Base-by-base conservation (phyloP, 2,888 invertebrate genomes). In the Catonia carolina region DNA sequence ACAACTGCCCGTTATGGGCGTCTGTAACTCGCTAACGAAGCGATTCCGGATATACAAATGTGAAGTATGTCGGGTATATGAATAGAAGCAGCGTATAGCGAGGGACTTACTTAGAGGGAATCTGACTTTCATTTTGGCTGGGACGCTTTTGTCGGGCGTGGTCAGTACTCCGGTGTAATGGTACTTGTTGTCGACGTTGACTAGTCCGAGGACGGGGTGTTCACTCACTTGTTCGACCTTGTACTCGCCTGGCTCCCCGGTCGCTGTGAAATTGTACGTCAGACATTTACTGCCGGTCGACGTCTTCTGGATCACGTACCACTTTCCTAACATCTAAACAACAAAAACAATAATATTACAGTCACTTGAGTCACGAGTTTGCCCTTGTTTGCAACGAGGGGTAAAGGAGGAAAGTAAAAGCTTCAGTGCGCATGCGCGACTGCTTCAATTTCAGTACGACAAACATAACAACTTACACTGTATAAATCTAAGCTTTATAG, bases 221-320 rank as follows among this genome's bases (percentile, higher is more conserved):
- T 67, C 68, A 53, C 66, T 66, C 4, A 65, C 77, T 70, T 90
- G 88, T 63, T 85, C 82, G 58, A 89, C 70, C 61, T 79, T 71
- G 67, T 85, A 86, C 65, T 80, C 78, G 12, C 81, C 81, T 0
- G 86, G 86, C 68, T 86, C 86, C 1, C 79, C 78, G 0, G 82
- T 80, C 2, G 42, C 36, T 56, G 84, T 85, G 73, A 86, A 86
- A 74, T 89, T 88, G 72, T 89, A 88, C 1, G 82, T 82, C 66
- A 89, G 79, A 72, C 89, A 90, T 65, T 81, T 79, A 55, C 88
- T 88, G 0, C 84, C 86, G 0, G 89, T 89, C 6, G 86, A 84
- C 1, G 89, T 89, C 73, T 89, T 89, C 72, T 89, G 85, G 36
- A 89, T 80, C 12, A 85, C 89, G 71, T 85, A 86, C 89, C 89